Percentiles rank a stretch among this genome's conserved stretches.
Conservation (phyloP, 2,113 vertebrate genomes). For the Ammodytes marinus region DNA sequence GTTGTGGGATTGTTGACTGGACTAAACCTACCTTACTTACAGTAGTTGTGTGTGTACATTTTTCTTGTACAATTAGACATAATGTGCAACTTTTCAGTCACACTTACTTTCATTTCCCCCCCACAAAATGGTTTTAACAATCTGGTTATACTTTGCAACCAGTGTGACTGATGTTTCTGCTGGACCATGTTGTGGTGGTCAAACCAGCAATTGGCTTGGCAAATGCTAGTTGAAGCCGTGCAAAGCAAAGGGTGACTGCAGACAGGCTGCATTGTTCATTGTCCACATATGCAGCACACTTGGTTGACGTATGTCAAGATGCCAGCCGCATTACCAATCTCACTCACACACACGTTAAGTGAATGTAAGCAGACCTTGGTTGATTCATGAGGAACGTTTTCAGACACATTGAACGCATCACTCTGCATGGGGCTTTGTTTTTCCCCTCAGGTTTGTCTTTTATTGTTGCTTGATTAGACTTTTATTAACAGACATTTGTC, state of each 20-base stretch:
- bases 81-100: background rate
- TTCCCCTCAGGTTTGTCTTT: no score
- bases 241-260: background rate
- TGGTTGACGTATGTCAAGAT: constrained; percentile 19
- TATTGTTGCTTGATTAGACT: no score
- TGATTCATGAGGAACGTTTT: constrained; percentile 71
- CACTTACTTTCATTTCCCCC: no score
- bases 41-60: background rate
- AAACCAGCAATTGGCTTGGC: no score
- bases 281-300: constrained; percentile 59
- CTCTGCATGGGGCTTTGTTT: no score
- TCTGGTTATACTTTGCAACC: no score
- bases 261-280: constrained; percentile 54
- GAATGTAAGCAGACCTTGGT: constrained; percentile 40
- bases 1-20: background rate
- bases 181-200: no score
- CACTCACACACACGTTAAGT: background rate
- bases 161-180: no score
- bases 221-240: no score
- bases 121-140: no score
- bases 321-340: background rate
- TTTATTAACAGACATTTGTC: no score
- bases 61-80: background rate
- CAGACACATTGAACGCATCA: background rate
- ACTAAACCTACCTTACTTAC: background rate